Percentiles rank a stretch among this genome's conserved stretches.
phyloP scores from a whole-genome alignment of 2,797 vertebrate species.

The Clangula hyemalis region DNA sequence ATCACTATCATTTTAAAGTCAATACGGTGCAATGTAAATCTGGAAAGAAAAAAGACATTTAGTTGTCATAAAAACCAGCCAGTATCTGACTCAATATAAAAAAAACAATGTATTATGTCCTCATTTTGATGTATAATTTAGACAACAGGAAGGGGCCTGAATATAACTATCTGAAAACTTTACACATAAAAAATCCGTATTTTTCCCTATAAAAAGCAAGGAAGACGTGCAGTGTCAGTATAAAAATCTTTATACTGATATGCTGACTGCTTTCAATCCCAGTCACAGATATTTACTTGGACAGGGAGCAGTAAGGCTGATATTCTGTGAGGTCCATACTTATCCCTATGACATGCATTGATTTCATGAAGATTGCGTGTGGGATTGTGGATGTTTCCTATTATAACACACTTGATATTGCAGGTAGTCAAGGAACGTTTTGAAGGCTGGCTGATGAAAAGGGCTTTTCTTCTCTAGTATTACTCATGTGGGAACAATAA shows the following conservation, averaged over 20 bases:
- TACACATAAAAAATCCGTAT: background rate
- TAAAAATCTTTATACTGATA: background rate
- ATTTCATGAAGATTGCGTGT: background rate
- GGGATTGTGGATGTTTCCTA: background rate
- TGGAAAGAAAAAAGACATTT: background rate
- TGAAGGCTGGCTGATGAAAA: background rate
- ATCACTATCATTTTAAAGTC: background rate
- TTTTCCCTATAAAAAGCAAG: background rate
- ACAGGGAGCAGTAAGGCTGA: background rate
- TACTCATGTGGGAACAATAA: background rate
- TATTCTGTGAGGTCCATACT: background rate
- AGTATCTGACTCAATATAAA: background rate
- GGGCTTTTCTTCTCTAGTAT: background rate
- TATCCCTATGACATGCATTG: background rate
- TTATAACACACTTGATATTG: background rate
- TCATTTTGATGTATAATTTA: background rate
- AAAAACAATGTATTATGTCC: background rate
- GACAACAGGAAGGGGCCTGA: background rate
- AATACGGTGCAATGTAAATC: background rate
- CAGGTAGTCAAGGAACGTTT: background rate
- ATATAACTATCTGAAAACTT: background rate
- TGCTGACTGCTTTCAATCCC: background rate
- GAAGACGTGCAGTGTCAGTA: background rate
- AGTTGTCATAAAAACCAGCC: background rate
- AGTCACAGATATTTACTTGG: background rate